Conservation (phyloP, 2,888 invertebrate genomes). For the Caradrina clavipalpis region DNA sequence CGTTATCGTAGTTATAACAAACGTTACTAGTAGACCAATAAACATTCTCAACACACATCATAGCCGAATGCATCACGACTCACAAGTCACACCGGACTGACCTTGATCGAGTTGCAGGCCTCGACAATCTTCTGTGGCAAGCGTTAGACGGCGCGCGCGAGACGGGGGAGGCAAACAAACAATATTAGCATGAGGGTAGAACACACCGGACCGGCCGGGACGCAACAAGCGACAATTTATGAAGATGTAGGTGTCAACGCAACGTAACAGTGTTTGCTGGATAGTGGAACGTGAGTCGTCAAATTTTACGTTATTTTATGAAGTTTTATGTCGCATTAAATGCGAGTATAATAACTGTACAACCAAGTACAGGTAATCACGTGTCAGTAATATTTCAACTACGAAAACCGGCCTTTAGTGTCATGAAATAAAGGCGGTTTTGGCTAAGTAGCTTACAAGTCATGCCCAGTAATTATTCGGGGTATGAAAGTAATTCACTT, state of each 20-base stretch:
- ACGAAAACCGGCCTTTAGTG: background rate
- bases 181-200: constrained; percentile 77
- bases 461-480: background rate
- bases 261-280: constrained; percentile 56
- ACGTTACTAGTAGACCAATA: constrained; percentile 58
- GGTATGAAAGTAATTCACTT: background rate
- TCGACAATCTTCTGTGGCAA: constrained; percentile 97
- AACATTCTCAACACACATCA: constrained; percentile 66
- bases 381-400: background rate
- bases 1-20: constrained; percentile 32
- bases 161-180: constrained; percentile 84
- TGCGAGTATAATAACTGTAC: background rate
- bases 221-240: constrained; percentile 34
- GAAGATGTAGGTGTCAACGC: constrained; percentile 43
- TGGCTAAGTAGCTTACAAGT: background rate
- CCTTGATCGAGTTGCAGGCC: constrained; percentile 98
- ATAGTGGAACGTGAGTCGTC: constrained; percentile 35
- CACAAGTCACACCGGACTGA: constrained; percentile 85
- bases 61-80: constrained; percentile 62
- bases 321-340: background rate
- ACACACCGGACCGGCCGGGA: constrained; percentile 48
- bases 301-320: constrained; percentile 44
- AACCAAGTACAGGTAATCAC: background rate
- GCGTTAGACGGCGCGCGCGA: constrained; percentile 82
- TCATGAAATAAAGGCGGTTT: background rate